These are phyloP conservation scores for Molossus alvarezi DNA, from an alignment of 2,797 vertebrate species.

Conservation along the genomic window DNA sequence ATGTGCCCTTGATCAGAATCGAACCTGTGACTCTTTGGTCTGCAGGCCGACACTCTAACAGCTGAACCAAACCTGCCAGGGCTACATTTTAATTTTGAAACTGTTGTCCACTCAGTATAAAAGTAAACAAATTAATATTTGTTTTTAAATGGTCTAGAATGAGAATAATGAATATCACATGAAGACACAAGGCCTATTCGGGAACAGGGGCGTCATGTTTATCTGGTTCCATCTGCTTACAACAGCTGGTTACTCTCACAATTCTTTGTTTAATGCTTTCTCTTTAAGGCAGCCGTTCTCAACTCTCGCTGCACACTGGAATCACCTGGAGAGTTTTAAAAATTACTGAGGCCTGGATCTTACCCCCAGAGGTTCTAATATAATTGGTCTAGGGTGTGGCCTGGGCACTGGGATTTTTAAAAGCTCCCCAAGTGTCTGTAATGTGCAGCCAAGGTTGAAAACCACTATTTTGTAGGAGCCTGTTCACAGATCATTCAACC, in stretches of 20 bases:
- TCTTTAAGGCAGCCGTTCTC: constrained; percentile 33
- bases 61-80: too few species aligned
- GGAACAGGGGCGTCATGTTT: neutral
- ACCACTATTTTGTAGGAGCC: neutral
- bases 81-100: constrained; percentile 19
- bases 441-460: constrained; percentile 70
- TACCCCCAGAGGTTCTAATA: constrained; percentile 50
- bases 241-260: neutral
- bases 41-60: too few species aligned
- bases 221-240: neutral
- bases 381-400: constrained; percentile 73
- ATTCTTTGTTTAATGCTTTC: neutral
- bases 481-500: constrained; percentile 43
- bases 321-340: constrained; percentile 62
- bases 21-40: too few species aligned
- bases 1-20: too few species aligned
- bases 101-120: neutral
- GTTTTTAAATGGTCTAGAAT: neutral
- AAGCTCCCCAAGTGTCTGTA: constrained; percentile 77
- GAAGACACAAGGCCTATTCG: neutral
- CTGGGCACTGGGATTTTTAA: constrained; percentile 63
- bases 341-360: constrained; percentile 50
- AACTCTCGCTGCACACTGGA: neutral
- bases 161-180: neutral
- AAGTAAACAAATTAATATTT: neutral